Percentiles rank a stretch among this genome's conserved stretches.
phyloP scores from a whole-genome alignment of 2,797 vertebrate genomes.

The Ataeniobius toweri region DNA sequence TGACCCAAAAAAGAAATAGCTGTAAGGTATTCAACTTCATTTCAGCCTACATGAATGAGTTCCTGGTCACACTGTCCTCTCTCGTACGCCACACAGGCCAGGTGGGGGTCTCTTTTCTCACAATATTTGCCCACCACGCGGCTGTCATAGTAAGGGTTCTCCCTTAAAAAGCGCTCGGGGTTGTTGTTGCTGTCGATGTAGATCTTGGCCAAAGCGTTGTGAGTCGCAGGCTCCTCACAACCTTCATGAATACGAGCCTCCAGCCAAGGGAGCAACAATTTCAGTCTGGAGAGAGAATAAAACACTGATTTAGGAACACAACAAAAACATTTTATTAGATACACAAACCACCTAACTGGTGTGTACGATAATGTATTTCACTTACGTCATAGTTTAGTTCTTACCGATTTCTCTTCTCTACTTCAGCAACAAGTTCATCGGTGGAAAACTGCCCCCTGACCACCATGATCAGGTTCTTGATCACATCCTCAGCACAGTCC shows the following conservation, averaged over 20 bases:
- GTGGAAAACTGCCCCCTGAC: conserved; percentile 98
- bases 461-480: conserved; percentile 96
- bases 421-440: conserved; percentile 94
- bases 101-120: conserved; percentile 94
- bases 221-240: conserved; percentile 92
- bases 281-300: conserved; percentile 80
- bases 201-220: conserved; percentile 94
- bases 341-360: neutral
- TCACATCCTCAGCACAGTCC: conserved; percentile 95
- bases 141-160: conserved; percentile 93
- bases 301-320: neutral
- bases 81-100: conserved; percentile 94
- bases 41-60: conserved; percentile 87
- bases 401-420: conserved; percentile 94
- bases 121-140: conserved; percentile 93
- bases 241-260: conserved; percentile 94
- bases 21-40: neutral
- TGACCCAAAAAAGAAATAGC: neutral
- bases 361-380: neutral
- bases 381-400: neutral
- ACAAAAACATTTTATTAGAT: neutral
- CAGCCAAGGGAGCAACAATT: conserved; percentile 92
- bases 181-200: conserved; percentile 97
- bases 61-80: conserved; percentile 93
- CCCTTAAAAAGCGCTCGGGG: conserved; percentile 89